Base-by-base conservation (phyloP, 2,888 invertebrate genomes). In the Drosophila merina region DNA sequence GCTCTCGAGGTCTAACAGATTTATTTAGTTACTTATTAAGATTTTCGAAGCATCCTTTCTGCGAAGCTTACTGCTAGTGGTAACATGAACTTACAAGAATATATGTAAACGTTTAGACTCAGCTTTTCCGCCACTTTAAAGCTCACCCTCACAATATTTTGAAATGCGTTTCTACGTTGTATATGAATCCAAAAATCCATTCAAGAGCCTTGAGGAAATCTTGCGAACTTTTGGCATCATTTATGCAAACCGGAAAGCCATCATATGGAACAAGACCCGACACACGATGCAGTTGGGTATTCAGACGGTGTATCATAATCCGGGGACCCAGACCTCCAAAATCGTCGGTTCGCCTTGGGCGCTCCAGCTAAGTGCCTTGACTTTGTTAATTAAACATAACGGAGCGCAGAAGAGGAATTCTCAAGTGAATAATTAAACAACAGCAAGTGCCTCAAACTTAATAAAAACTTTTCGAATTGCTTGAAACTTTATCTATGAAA, bases 371-470 rank as follows among this genome's bases (percentile, higher is more conserved):
- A 48, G 51, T 30, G 42, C 36, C 36, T 36, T 52, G 33, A 49
- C 59, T 54, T 47, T 52, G 71, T 79, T 78, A 74, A 80, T 77
- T 73, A 77, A 77, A 75, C 75, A 83, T 67, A 75, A 54, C 57
- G 63, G 40, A 47, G 48, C 51, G 56, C 55, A 73, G 47, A 57
- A 49, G 54, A 77, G 57, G 26, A 67, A 72, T 79, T 79, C 79
- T 62, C 79, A 79, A 75, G 66, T 79, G 44, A 79, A 79, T 80
- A 74, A 78, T 81, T 80, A 44, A 81, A 57, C 38, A 60, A 57
- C 50, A 49, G 51, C 57, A 72, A 66, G 33, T 40, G 52, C 52
- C 63, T 8, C 25, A 68, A 81, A 79, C 66, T 72, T 72, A 47
- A 52, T 40, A 44, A 48, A 72, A 82, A 81, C 72, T 79, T 80